Base-by-base conservation (phyloP, 1,140 invertebrate species). In the Drosophila repletoides region DNA sequence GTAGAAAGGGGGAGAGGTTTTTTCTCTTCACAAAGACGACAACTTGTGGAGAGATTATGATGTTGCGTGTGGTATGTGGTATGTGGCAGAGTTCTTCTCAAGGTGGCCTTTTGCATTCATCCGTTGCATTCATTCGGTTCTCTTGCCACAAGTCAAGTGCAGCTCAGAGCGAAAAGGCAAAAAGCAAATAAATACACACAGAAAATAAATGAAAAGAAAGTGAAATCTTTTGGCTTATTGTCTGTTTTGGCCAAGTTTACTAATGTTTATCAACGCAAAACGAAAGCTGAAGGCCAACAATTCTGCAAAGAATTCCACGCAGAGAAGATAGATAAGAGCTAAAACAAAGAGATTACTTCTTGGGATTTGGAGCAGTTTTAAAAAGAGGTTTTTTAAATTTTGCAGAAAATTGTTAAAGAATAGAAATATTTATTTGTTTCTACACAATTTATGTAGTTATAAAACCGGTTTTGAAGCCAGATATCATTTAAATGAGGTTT, bases 71-170 rank as follows among this genome's bases (percentile, higher is more conserved):
- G 43, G 29, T 53, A 15, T 33, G 2, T 40, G 36, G 56, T 26
- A 26, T 29, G 43, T 49, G 56, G 72, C 59, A 75, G n/a, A n/a
- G n/a, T n/a, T n/a, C n/a, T n/a, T 72, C 72, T 58, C 72, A 81
- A 81, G 72, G 76, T 72, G 46, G 61, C 46, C 29, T n/a, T 34
- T 26, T 56, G 51, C 49, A 64, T 61, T 60, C 61, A 72, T 65
- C n/a, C 29, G 43, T 26, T 56, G 51, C 49, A 64, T 61, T 60
- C 61, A 72, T 65, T 64, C 36, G 53, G 22, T 15, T 51, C 53
- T 40, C 70, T 79, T 75, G 63, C 56, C 52, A 56, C 49, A 76
- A 81, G 72, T 83, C 76, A 81, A 80, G 66, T 81, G 76, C 71
- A 70, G 66, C 72, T 60, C 67, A 60, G 22, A 67, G 67, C 28